phyloP scores from a whole-genome alignment of 2,113 vertebrate genomes.

The Tupaia chinensis region DNA sequence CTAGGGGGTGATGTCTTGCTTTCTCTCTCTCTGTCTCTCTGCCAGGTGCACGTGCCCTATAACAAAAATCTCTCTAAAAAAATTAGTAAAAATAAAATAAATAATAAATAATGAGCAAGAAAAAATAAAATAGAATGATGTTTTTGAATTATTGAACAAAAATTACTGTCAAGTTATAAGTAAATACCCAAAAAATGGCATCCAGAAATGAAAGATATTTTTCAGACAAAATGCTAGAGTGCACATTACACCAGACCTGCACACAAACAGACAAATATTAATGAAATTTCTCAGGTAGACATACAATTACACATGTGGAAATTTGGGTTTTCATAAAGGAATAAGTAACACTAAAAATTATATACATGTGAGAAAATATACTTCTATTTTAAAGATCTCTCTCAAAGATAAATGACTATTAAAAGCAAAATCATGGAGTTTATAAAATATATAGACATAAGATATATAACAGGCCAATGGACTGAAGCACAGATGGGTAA shows the following conservation, averaged over 20 bases:
- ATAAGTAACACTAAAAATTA: background rate
- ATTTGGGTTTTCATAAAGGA: background rate
- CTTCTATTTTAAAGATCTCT: background rate
- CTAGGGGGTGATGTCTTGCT: too few relatives aligned
- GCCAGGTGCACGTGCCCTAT: too few relatives aligned
- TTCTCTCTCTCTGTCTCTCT: too few relatives aligned
- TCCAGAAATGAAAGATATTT: background rate
- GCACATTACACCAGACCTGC: background rate
- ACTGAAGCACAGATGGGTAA: background rate
- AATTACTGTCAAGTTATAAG: background rate
- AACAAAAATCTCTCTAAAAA: too few relatives aligned
- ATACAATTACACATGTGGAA: background rate
- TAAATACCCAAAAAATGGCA: background rate
- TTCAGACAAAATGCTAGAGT: background rate
- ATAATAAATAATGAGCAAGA: too few relatives aligned
- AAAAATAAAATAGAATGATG: too few relatives aligned
- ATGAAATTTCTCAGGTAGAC: background rate
- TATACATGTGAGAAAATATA: background rate
- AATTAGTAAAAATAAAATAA: too few relatives aligned
- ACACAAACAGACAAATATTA: too few relatives aligned
- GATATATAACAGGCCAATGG: background rate
- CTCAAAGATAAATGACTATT: background rate
- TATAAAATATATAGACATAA: background rate
- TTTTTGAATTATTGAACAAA: background rate
- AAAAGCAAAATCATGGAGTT: background rate